Base-by-base conservation (phyloP, 2,113 vertebrate genomes). In the Phylloscopus trochiloides region DNA sequence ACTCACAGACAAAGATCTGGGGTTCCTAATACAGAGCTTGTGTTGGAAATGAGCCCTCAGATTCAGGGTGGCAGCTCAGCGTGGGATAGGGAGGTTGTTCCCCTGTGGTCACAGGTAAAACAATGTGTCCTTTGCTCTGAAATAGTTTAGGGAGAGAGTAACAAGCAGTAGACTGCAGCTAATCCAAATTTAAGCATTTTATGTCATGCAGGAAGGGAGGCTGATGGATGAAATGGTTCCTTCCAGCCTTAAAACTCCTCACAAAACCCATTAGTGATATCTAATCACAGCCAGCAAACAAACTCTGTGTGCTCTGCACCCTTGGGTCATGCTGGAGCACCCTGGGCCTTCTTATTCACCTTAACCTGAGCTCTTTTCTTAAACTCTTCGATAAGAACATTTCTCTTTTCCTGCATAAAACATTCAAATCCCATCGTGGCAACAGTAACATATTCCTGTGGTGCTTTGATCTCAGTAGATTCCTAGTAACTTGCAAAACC, bases 251-350 rank as follows among this genome's bases (percentile, higher is more conserved):
- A 62, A 59, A 91, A 82, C 25, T 38, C 36, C 71, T 68, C 78
- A 10, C 29, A 50, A 86, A 88, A 52, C 9, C 58, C 71, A 51
- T 65, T 22, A 87, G 62, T 13, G 66, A 26, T 45, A 58, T 16
- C 58, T 90, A 75, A 90, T 88, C 82, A 36, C 85, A 63, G 5
- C 71, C 84, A 85, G 87, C 92, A 92, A 87, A 92, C 58, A 79
- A 86, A 20, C 54, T 47, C 25, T 28, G 8, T 52, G 66, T 76
- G 74, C 71, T 73, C 66, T 61, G 85, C 76, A 34, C 74, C 8
- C 40, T 43, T 4, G 12, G 80, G 48, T 74, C 45, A 8, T 5
- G 70, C 47, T 75, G 70, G 58, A 75, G 70, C 2, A 3, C 58
- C 70, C 77, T 22, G 48, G 43, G 40, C 83, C 36, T 8, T 3